Percentiles rank a stretch among this genome's conserved stretches.
Evolutionary conservation across 2,113 vertebrate genomes (phyloP).

Genomic region (Condylura cristata): DNA sequence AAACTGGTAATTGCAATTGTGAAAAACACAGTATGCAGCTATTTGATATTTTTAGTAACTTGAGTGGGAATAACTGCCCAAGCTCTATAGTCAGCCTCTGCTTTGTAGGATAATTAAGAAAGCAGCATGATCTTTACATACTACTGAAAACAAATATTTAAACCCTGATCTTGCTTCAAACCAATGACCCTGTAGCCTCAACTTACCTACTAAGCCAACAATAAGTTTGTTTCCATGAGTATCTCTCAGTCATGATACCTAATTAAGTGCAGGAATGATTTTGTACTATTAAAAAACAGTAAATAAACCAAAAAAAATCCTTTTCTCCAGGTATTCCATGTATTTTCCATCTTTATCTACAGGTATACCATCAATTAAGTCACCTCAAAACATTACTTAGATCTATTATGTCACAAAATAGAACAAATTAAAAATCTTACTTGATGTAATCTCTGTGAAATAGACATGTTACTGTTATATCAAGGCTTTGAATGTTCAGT

Average conservation of each 20-base stretch:
- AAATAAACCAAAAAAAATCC: background rate
- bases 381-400: background rate
- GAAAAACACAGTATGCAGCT: background rate
- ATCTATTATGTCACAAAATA: background rate
- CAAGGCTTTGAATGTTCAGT: background rate
- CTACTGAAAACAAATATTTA: background rate
- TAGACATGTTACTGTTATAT: background rate
- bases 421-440: background rate
- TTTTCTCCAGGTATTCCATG: background rate
- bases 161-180: conserved; percentile 8
- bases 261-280: background rate
- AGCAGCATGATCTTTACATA: background rate
- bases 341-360: background rate
- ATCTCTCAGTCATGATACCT: background rate
- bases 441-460: background rate
- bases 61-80: background rate
- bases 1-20: background rate
- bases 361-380: background rate
- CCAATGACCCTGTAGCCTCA: background rate
- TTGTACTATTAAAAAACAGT: background rate
- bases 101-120: background rate
- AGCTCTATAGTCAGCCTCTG: background rate
- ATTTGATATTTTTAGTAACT: background rate
- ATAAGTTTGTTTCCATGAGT: background rate
- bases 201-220: background rate